Conservation (phyloP, 1,140 invertebrate genomes). For the Uloborus diversus region DNA sequence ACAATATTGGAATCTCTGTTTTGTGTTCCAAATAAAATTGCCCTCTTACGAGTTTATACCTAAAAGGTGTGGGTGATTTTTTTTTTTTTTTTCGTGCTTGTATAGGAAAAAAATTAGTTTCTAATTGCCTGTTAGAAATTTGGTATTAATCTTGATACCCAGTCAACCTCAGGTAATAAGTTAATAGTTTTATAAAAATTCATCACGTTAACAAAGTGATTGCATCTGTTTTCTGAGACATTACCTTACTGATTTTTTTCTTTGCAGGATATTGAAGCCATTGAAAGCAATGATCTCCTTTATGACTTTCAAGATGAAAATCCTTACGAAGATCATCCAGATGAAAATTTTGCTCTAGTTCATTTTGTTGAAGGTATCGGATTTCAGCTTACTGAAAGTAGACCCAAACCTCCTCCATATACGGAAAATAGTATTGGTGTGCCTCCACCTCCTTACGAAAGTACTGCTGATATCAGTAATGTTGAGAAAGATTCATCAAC, state of each 20-base stretch:
- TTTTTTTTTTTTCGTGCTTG: too few species aligned
- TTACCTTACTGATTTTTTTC: background rate
- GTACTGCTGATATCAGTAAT: slow-evolving; percentile 8
- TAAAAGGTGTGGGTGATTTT: too few species aligned
- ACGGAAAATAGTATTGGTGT: slow-evolving; percentile 41
- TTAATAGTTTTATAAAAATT: too few species aligned
- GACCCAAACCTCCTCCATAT: slow-evolving; percentile 48
- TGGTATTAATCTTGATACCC: too few species aligned
- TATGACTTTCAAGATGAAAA: slow-evolving; percentile 21
- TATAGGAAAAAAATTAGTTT: too few species aligned
- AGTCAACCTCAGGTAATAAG: too few species aligned
- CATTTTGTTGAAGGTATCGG: slow-evolving; percentile 14
- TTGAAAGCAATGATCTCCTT: slow-evolving; percentile 26
- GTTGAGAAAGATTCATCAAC: slow-evolving; percentile 8
- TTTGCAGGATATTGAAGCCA: slow-evolving; percentile 27
- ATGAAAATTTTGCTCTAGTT: slow-evolving; percentile 9
- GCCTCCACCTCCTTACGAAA: slow-evolving; percentile 44
- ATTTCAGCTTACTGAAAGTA: slow-evolving; percentile 11
- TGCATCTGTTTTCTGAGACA: too few species aligned
- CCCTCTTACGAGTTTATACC: too few species aligned
- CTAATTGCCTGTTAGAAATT: too few species aligned
- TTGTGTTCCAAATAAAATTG: too few species aligned
- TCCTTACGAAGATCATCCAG: background rate
- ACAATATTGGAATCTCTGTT: too few species aligned
- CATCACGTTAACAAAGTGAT: too few species aligned